Evolutionary conservation across 23 tunicate species (phyloP).

Genomic region (Diplosoma virens): DNA sequence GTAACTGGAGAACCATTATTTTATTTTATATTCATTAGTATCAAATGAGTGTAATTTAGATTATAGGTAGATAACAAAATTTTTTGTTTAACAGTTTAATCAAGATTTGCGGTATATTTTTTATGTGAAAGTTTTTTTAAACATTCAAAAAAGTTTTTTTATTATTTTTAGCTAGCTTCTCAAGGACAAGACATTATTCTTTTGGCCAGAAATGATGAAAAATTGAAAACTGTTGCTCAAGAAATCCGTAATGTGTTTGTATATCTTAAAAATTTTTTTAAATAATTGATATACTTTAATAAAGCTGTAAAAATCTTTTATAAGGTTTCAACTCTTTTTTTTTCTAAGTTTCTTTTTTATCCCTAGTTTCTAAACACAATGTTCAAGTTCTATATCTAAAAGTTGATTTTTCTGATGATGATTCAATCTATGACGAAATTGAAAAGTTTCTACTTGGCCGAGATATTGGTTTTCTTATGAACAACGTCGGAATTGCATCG

Average conservation of each 20-base stretch:
- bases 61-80: no score
- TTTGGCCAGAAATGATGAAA: slow-evolving; percentile 24
- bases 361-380: not conserved
- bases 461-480: slow-evolving; percentile 19
- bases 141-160: not conserved
- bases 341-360: no score
- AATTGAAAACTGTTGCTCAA: slow-evolving; percentile 16
- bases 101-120: no score
- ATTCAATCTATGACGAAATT: slow-evolving; percentile 8
- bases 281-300: no score
- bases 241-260: slow-evolving; percentile 26
- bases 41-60: no score
- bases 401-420: slow-evolving; percentile 18
- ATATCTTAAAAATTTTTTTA: no score
- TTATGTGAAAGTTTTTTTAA: no score
- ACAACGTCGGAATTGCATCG: slow-evolving; percentile 1
- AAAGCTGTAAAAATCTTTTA: not conserved
- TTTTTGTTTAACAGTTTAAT: no score
- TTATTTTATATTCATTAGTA: no score
- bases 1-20: no score
- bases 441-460: not conserved
- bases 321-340: no score
- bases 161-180: slow-evolving; percentile 27
- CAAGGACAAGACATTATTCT: slow-evolving; percentile 41
- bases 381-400: not conserved